Base-by-base conservation (phyloP, 64 coral and sea anemone genomes). In the Dendrophyllia cribrosa region DNA sequence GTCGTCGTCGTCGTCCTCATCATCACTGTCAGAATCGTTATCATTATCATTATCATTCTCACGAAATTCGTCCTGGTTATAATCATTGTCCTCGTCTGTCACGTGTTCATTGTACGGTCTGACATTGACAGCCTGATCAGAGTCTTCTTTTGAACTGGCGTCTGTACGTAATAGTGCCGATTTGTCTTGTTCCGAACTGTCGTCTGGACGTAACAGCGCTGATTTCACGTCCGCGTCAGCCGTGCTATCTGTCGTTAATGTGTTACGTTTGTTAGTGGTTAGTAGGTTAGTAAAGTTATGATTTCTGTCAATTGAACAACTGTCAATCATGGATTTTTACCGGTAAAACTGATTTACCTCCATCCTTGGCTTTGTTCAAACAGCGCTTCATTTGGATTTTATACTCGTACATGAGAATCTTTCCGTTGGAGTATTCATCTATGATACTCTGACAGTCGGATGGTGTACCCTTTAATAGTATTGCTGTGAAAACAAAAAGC, bases 341-440 rank as follows among this genome's bases (percentile, higher is more conserved):
- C 8, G 0, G 34, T 59, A 4, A 66, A 80, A 48, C n/a, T 12
- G 2, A 17, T 17, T 83, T 83, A 83, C 80, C 73, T 76, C 55
- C 77, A 64, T 96, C 87, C 23, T 89, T 86, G 62, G 85, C 89
- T 20, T 78, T 79, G 11, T 84, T 78, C 87, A 96, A 72, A 14
- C 95, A 96, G 52, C 79, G 89, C 22, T 75, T 75, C 91, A 96
- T 96, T 79, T 96, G 93, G 48, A 93, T 93, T 81, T 96, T 96
- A 74, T 96, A 96, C 52, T 96, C 95, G 21, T 89, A 96, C 95
- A 96, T 93, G 2, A 96, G 83, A n/a, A 96, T 53, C 50, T 96
- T 90, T 12, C 95, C 95, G 4, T 93, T 93, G 82, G 95, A 78
- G 58, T 96, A 96, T 16, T 96, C 86, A 10, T 96, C 66, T 4